These are phyloP conservation scores for Pseudococcus longispinus DNA, from an alignment of 2,888 invertebrate genomes.

Conservation along the genomic window DNA sequence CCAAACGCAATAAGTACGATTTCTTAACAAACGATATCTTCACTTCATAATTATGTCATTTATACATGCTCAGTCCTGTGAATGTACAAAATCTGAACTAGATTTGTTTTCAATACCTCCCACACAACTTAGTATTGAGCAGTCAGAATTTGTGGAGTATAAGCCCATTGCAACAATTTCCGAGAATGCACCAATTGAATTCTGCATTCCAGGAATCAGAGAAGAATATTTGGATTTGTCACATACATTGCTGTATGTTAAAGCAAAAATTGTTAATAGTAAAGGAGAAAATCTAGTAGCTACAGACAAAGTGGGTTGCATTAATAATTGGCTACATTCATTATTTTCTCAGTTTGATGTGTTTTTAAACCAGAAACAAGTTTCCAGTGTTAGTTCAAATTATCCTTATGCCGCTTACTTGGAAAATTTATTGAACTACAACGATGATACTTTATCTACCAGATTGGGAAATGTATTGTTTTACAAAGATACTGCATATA, in stretches of 20 bases:
- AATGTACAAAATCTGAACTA: background rate
- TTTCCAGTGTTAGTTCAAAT: background rate
- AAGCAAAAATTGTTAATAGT: conserved; percentile 54
- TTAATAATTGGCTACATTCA: background rate
- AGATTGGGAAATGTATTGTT: background rate
- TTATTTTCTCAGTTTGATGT: background rate
- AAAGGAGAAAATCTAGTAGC: background rate
- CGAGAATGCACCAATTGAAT: conserved; percentile 60
- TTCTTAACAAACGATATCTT: background rate
- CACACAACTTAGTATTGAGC: background rate
- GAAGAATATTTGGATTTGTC: conserved; percentile 60
- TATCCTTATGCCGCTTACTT: background rate
- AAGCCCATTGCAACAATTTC: conserved; percentile 49
- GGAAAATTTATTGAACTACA: background rate
- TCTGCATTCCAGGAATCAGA: conserved; percentile 59
- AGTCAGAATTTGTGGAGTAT: background rate
- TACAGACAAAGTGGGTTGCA: background rate
- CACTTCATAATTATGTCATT: background rate
- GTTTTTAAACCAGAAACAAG: background rate
- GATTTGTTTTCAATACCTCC: background rate
- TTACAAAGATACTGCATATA: background rate
- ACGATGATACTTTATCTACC: background rate
- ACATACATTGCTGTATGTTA: conserved; percentile 59
- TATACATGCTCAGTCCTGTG: background rate
- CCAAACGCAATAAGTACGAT: background rate